Conservation (phyloP, 2,797 vertebrate genomes). For the Manis pentadactyla region DNA sequence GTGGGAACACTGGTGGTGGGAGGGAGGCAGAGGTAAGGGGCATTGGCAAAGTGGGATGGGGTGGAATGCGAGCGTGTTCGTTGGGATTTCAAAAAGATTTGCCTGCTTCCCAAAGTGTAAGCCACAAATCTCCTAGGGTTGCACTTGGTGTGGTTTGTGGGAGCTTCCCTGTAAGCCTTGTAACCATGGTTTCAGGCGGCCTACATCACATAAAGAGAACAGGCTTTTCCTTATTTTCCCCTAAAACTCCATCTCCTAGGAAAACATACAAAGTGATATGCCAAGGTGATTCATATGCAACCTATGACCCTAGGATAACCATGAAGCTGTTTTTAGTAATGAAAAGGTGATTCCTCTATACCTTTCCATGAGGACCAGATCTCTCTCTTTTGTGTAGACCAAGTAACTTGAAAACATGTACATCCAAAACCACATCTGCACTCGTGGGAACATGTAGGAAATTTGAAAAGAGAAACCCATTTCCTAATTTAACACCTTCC, state of each 20-base stretch:
- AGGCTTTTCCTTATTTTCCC: conserved; percentile 65
- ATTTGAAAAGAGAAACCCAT: conserved; percentile 47
- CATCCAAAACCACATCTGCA: background rate
- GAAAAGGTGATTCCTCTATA: background rate
- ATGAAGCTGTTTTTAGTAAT: background rate
- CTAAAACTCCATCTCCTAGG: conserved; percentile 2
- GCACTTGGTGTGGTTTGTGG: conserved; percentile 78
- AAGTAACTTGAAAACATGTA: conserved; percentile 46
- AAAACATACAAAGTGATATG: background rate
- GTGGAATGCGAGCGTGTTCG: background rate
- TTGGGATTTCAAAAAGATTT: background rate
- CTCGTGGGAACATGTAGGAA: background rate
- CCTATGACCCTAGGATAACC: background rate
- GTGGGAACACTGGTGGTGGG: background rate
- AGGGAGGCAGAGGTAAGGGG: background rate
- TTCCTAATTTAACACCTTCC: conserved; percentile 50
- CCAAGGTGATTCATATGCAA: background rate
- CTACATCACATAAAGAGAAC: conserved; percentile 82
- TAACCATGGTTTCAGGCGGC: conserved; percentile 86
- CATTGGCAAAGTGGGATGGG: background rate
- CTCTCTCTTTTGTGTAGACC: background rate
- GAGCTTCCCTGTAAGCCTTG: conserved; percentile 75
- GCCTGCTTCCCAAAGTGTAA: conserved; percentile 49
- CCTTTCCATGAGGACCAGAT: background rate
- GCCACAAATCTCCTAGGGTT: conserved; percentile 63